phyloP scores from a whole-genome alignment of 2,888 invertebrate genomes.

The Galerucella pusilla region DNA sequence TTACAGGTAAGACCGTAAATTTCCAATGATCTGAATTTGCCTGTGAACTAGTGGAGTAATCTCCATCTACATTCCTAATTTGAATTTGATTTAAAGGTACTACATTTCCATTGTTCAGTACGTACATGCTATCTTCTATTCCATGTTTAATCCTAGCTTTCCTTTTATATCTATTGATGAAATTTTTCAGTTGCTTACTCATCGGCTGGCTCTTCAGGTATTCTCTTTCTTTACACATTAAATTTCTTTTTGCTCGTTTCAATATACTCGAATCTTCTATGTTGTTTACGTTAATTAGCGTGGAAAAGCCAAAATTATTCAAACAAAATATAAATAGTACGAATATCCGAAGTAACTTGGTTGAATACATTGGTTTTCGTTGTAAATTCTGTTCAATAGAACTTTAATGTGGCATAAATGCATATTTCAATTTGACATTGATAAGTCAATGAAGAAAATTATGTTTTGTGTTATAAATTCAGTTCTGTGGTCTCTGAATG shows the following conservation, averaged over 20 bases:
- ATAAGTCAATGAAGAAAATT: neutral
- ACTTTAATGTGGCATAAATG: neutral
- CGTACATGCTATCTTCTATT: conserved; percentile 45
- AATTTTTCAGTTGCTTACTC: conserved; percentile 36
- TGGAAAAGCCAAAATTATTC: neutral
- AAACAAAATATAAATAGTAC: neutral
- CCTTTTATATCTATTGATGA: conserved; percentile 38
- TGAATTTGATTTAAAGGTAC: conserved; percentile 47
- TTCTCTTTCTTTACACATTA: conserved; percentile 37
- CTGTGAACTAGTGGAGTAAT: conserved; percentile 26
- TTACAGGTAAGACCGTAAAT: neutral
- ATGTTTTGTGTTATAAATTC: neutral
- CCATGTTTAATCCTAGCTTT: conserved; percentile 4
- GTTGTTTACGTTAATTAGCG: neutral
- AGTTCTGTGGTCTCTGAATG: too few species aligned
- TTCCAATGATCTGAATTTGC: neutral
- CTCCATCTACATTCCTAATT: conserved; percentile 32
- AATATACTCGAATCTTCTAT: conserved; percentile 4
- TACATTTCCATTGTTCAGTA: conserved; percentile 49
- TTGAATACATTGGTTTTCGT: neutral
- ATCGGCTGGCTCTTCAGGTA: conserved; percentile 40
- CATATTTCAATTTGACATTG: neutral
- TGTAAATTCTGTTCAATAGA: neutral
- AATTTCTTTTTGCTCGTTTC: conserved; percentile 33
- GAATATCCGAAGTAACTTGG: neutral